Evolutionary conservation across 2,797 vertebrate species (phyloP).

Genomic region (Cirrhinus mrigala): DNA sequence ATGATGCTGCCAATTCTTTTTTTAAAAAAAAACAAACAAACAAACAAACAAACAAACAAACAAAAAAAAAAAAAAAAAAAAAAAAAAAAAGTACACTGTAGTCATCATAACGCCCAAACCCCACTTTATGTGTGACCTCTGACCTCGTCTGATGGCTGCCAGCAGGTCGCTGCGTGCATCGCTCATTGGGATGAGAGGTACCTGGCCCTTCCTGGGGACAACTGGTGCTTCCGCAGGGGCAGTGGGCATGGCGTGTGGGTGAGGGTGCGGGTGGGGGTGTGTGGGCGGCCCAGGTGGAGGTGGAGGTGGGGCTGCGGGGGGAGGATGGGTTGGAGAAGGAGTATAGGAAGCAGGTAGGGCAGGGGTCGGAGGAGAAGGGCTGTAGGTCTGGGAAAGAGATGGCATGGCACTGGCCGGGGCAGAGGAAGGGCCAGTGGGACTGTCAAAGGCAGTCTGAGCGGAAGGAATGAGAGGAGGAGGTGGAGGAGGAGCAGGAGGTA

Average conservation of each 20-base stretch:
- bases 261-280: conserved; percentile 69
- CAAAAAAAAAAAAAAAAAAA: too few species aligned
- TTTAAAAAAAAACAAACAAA: too few species aligned
- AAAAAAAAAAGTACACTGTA: not conserved
- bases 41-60: too few species aligned
- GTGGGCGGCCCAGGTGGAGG: conserved; percentile 81
- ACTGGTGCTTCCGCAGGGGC: conserved; percentile 66
- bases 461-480: conserved; percentile 87
- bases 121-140: conserved; percentile 15
- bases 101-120: not conserved
- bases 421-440: conserved; percentile 74
- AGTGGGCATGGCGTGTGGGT: conserved; percentile 67
- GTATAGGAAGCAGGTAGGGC: conserved; percentile 76
- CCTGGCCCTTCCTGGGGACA: conserved; percentile 79
- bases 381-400: conserved; percentile 74
- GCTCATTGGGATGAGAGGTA: conserved; percentile 89
- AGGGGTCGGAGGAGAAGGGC: conserved; percentile 70
- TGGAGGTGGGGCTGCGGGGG: conserved; percentile 83
- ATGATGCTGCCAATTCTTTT: not conserved
- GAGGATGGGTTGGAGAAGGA: conserved; percentile 76
- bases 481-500: conserved; percentile 85
- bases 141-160: conserved; percentile 90
- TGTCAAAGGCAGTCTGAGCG: conserved; percentile 88
- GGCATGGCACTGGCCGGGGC: conserved; percentile 72
- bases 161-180: conserved; percentile 91